Evolutionary conservation across 2,113 vertebrate species (phyloP), one percentile per base, ranked within the genome.

Genomic region (Pelmatolapia mariae): DNA sequence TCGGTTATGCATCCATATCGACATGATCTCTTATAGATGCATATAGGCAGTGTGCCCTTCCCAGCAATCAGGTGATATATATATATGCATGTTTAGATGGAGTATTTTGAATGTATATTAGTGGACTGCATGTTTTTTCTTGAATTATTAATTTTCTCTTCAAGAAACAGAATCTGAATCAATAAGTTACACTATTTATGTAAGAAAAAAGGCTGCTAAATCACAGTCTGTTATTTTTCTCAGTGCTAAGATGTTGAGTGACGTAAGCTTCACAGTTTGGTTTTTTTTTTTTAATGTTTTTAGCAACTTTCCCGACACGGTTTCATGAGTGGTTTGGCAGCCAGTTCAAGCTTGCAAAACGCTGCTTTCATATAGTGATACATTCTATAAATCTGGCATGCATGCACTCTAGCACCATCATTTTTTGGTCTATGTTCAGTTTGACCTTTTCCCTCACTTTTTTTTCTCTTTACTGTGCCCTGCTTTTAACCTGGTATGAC

Each of bases 401-500:
- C 16, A 47, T 50, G 26, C 56, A 63, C 57, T 76, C 38, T 3
- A 45, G 61, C 59, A n/a, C 47, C 43, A 66, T 63, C 4, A 59
- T 47, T 57, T 61, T 84, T 71, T 45, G 66, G 12, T 80, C 54
- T 22, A 53, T 87, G 50, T 87, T 86, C 33, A 84, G 10, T 19
- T 59, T 88, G 85, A 92, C 87, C 85, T 86, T 93, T 92, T 84
- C 24, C 81, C 54, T 73, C 19, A 54, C 10, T 61, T 80, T 29
- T 61, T 76, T 53, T 80, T 52, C 82, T 79, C 53, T 80, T 89
- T 82, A 63, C 84, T 24, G 24, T 63, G 78, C 7, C 59, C 84
- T 81, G 86, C 83, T 83, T 92, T 87, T 92, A 93, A 88, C 91
- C 88, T 83, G 82, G 71, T 84, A 86, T 92, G 92, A 95, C 91